Evolutionary conservation across 2,113 vertebrate genomes (phyloP), one percentile per base, ranked within the genome.

Genomic region (Galemys pyrenaicus): DNA sequence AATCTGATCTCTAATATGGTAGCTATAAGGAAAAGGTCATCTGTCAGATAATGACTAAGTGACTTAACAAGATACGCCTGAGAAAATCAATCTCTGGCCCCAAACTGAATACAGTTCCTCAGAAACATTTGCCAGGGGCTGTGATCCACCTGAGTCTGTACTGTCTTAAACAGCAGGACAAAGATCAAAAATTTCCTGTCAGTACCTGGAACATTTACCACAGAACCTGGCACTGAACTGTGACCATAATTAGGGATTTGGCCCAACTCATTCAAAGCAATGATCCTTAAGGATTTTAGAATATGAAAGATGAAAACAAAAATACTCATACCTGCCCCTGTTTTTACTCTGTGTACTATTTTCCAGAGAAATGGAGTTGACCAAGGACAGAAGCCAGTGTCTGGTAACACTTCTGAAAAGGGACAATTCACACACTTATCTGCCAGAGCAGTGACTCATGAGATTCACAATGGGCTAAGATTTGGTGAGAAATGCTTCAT

Each of bases 391-490:
- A 56, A 83, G 65, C 12, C n/a, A 92, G n/a, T 22, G 37, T 44
- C 86, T 15, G 46, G n/a, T 22, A 24, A 79, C 86, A 95, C 58
- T 78, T 95, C 51, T 46, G 93, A 92, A 92, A 89, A 86, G 81
- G 11, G 32, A 73, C 95, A 98, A 88, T 67, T 95, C 75, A 90
- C 30, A 32, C 81, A 95, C 62, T 83, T 93, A 64, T 77, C 91
- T 95, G 78, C 60, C 0, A 13, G 91, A 94, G 87, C 92, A 91
- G 32, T 97, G 97, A 97, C 96, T 98, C 96, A 85, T 94, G 96
- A 97, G 95, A 97, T 96, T 98, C 94, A 96, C 85, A 91, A 96
- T 13, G 51, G 92, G 94, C 95, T 92, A 85, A 28, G 35, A 94
- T 83, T 94, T 56, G 15, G 94, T 93, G 94, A 97, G 97, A 88